Percentiles rank a stretch among this genome's conserved stretches.
Evolutionary conservation across 2,113 vertebrate genomes (phyloP).

Genomic region (Blennius ocellaris): DNA sequence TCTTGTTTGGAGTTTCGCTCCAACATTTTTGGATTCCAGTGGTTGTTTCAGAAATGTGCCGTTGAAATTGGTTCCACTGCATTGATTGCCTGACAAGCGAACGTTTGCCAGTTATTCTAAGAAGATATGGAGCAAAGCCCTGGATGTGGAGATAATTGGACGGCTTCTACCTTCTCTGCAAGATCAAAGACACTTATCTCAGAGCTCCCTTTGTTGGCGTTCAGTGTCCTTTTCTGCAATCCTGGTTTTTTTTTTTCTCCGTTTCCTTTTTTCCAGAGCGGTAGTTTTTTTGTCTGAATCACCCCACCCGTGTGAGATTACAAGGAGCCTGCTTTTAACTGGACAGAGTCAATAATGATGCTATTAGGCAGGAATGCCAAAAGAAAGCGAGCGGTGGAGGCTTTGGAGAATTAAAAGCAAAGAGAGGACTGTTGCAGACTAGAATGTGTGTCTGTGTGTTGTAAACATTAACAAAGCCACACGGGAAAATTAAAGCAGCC

Average conservation of each 20-base stretch:
- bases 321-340: conserved; percentile 75
- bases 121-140: conserved; percentile 30
- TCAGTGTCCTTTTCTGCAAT: conserved; percentile 27
- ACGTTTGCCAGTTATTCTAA: conserved; percentile 28
- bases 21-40: not conserved
- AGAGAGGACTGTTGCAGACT: conserved; percentile 57
- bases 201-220: conserved; percentile 49
- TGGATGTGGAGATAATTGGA: conserved; percentile 45
- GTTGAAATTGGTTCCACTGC: not conserved
- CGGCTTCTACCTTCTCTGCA: conserved; percentile 40
- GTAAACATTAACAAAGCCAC: conserved; percentile 61
- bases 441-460: conserved; percentile 61
- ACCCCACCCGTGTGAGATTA: conserved; percentile 77
- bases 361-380: conserved; percentile 84
- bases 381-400: conserved; percentile 60
- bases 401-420: conserved; percentile 52
- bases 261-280: conserved; percentile 53
- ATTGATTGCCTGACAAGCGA: not conserved
- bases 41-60: conserved; percentile 14
- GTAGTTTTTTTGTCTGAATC: conserved; percentile 55
- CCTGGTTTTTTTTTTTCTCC: conserved; percentile 44
- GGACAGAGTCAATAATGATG: conserved; percentile 82
- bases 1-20: not conserved
- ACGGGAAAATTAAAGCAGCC: conserved; percentile 68
- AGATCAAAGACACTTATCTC: conserved; percentile 73